Evolutionary conservation across 2,113 vertebrate species (phyloP), one percentile per base, ranked within the genome.

Genomic region (Notiomystis cincta): DNA sequence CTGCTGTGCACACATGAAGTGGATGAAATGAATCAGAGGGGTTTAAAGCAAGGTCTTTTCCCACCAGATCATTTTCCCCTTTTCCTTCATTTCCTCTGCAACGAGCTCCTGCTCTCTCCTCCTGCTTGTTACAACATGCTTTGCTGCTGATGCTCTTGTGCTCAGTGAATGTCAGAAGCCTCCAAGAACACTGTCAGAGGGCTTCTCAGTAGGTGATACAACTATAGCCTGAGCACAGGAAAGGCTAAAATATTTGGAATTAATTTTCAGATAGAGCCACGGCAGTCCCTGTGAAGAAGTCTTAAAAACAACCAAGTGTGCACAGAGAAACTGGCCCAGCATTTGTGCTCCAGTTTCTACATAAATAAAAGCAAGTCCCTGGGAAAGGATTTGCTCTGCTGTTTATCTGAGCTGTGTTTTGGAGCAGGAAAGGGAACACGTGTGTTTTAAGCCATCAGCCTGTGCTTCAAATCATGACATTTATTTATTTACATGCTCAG

Each of bases 11-110:
- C 48, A 51, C 10, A 13, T 9, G 10, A 27, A 53, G 31, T 1
- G 3, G 38, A 33, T 76, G 3, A 64, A 51, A 45, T 78, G 7
- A 95, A 42, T 83, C 65, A 75, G 18, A 87, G 25, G 19, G 9
- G 42, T 70, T 85, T 50, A 48, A 30, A 66, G 47, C 11, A 66
- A 66, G 38, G 48, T 57, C 15, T 65, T 70, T 42, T 35, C 42
- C 0, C 0, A 45, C 13, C 75, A 57, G 62, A 73, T n/a, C 0
- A n/a, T 53, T 76, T 38, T 80, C 61, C 35, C 30, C 28, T 76
- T 75, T 82, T 42, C 40, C 12, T 64, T 53, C 31, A 35, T 47
- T 58, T 27, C 60, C 44, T 25, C 30, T 6, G 12, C 66, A 56
- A 65, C 3, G 31, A 78, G 17, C 33, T 75, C 76, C 44, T 53